Evolutionary conservation across 2,113 vertebrate species (phyloP).

Genomic region (Quiscalus mexicanus): DNA sequence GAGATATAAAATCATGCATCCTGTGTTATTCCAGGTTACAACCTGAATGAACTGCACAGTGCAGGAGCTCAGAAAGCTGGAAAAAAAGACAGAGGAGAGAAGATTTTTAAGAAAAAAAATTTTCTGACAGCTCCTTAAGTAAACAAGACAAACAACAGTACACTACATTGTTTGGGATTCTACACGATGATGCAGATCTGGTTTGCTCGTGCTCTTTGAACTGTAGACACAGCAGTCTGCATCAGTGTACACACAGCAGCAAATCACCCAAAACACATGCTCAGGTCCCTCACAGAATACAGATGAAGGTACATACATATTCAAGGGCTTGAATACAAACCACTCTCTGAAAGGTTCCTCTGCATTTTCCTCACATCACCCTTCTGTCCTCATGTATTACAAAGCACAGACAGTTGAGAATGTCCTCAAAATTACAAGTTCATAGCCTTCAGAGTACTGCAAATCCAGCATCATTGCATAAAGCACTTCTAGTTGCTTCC

Average conservation of each 20-base stretch:
- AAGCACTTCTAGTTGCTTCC: neutral
- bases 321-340: neutral
- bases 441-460: neutral
- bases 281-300: neutral
- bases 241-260: neutral
- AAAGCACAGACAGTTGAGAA: neutral
- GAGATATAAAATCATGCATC: neutral
- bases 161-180: neutral
- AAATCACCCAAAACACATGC: neutral
- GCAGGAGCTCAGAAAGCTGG: neutral
- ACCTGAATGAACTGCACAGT: neutral
- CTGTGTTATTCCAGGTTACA: neutral
- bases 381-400: neutral
- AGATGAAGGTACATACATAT: neutral
- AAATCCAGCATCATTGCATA: neutral
- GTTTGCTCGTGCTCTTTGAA: neutral
- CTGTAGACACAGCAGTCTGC: neutral
- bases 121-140: neutral
- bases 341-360: neutral
- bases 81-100: neutral
- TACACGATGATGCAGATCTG: neutral
- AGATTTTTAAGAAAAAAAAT: neutral
- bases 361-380: neutral
- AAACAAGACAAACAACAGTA: neutral
- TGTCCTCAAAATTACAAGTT: neutral